phyloP scores from a whole-genome alignment of 2,113 vertebrate genomes.

The Antechinus flavipes region DNA sequence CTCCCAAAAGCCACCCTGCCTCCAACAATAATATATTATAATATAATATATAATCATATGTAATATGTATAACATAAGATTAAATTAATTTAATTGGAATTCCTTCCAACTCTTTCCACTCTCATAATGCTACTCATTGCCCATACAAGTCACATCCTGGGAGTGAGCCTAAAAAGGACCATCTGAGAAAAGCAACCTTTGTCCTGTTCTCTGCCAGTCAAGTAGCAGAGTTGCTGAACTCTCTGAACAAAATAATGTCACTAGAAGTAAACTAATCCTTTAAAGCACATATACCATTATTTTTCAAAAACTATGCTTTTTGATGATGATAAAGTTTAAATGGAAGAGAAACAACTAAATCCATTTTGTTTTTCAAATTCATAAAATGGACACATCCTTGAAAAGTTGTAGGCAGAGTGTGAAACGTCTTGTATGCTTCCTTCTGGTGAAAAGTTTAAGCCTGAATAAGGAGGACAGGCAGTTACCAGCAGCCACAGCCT shows the following conservation, averaged over 20 bases:
- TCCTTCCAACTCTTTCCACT: neutral
- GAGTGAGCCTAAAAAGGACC: neutral
- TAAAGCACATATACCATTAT: neutral
- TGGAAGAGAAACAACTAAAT: neutral
- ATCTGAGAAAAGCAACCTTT: neutral
- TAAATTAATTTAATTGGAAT: neutral
- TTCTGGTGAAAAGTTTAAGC: neutral
- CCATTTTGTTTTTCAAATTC: neutral
- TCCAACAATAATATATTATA: too few species aligned
- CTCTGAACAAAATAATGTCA: neutral
- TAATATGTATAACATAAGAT: too few species aligned
- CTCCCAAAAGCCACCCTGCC: too few species aligned
- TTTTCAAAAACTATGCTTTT: neutral
- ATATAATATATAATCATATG: too few species aligned
- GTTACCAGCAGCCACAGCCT: too few species aligned
- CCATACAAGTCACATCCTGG: neutral
- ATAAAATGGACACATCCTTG: neutral
- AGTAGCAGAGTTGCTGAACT: too few species aligned
- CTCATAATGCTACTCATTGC: neutral
- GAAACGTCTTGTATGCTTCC: neutral
- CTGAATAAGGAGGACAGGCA: neutral
- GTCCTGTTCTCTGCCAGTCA: too few species aligned
- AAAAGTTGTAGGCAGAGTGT: neutral
- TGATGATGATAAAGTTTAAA: neutral
- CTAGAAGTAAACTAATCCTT: neutral